Evolutionary conservation across 2,888 invertebrate genomes (phyloP).

Genomic region (Lochmaea crataegi): DNA sequence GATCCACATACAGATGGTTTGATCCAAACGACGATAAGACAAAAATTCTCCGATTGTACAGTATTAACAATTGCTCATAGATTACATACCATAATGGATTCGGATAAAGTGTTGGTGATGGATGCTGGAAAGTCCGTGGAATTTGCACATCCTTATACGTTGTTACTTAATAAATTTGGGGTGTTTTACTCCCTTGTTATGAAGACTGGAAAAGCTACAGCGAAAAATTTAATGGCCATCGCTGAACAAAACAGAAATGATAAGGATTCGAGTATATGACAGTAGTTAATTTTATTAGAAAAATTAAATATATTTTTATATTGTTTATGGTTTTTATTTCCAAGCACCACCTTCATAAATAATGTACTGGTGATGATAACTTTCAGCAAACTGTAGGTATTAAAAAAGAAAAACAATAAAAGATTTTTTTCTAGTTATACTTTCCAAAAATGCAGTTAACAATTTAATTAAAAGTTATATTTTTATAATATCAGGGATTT

Average conservation of each 20-base stretch:
- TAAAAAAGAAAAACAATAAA: too few species aligned
- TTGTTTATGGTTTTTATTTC: not conserved
- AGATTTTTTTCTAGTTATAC: too few species aligned
- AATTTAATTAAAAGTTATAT: too few species aligned
- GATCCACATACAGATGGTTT: constrained; percentile 82
- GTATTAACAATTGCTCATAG: constrained; percentile 88
- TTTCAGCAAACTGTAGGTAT: too few species aligned
- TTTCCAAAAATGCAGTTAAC: too few species aligned
- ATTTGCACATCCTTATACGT: constrained; percentile 78
- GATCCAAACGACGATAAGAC: constrained; percentile 81
- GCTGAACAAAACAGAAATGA: constrained; percentile 47
- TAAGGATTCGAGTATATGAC: not conserved
- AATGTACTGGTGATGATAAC: too few species aligned
- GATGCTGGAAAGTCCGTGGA: constrained; percentile 81
- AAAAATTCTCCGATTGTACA: constrained; percentile 81
- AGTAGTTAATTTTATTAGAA: not conserved
- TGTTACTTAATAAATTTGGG: constrained; percentile 65
- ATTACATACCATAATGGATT: constrained; percentile 88
- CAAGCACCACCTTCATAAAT: not conserved
- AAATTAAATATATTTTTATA: not conserved
- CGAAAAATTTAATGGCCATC: constrained; percentile 52
- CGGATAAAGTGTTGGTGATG: constrained; percentile 83
- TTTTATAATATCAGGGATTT: too few species aligned
- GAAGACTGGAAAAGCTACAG: constrained; percentile 70
- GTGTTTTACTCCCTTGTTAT: constrained; percentile 69